Evolutionary conservation across 1,140 invertebrate genomes (phyloP), one percentile per base, ranked within the genome.

Genomic region (Macrobrachium rosenbergii): DNA sequence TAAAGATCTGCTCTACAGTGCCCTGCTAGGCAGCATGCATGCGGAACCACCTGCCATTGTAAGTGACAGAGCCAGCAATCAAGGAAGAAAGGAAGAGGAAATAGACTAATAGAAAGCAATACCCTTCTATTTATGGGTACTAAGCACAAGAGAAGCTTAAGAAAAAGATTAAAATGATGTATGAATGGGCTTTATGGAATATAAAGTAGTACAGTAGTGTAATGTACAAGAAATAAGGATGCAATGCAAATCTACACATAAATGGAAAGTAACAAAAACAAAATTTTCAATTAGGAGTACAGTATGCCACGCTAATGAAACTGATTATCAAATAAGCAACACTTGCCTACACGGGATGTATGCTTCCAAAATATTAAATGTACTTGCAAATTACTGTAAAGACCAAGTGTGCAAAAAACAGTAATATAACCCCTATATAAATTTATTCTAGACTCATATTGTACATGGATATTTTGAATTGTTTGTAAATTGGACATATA

Each of bases 11-110:
- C 69, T 87, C 84, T 87, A 87, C 78, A 80, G 78, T 87, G 84
- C 84, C 84, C 78, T 87, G 84, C 84, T 79, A 75, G 84, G 84
- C 84, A 87, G 76, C 84, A 87, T 87, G 84, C 84, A 87, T 87
- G 84, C 84, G 84, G 84, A 87, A 87, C 84, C 84, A 87, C 84
- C 83, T 79, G 69, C 82, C 58, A 62, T 52, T 87, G 83, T 86
- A 67, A 87, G 84, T 87, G 84, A 87, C 84, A 87, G 84, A 78
- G 78, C 84, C 84, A 87, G 84, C 84, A 78, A 87, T 73, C 45
- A 87, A 87, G 52, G 75, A 72, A 79, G 72, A 43, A 60, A 81
- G 79, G 79, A 81, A 64, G 37, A 64, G 60, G 62, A 62, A 69
- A 69, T 78, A 58, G 23, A 60, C 73, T 63, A 77, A 87, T 43